A percentile compares a stretch with the other conserved stretches of the same genome.
phyloP scores from a whole-genome alignment of 2,888 invertebrate species.

The Calliscelio sp. region DNA sequence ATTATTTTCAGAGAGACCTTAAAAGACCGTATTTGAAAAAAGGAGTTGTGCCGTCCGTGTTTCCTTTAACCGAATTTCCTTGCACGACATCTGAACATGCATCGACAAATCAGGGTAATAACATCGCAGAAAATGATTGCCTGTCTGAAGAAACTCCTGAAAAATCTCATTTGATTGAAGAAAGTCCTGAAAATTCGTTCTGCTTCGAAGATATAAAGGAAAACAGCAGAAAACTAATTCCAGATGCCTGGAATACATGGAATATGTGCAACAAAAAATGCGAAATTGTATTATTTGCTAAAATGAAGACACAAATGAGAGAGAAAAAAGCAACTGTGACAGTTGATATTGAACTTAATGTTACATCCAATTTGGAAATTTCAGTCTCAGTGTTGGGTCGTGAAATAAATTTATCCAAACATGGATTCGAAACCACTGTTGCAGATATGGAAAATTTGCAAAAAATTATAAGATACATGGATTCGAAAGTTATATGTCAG shows the following conservation, averaged over 20 bases:
- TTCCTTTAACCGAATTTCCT: constrained; percentile 41
- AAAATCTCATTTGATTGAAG: background rate
- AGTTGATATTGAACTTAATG: constrained; percentile 25
- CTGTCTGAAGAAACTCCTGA: background rate
- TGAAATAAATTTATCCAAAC: constrained; percentile 32
- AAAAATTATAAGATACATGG: constrained; percentile 21
- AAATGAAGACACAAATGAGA: constrained; percentile 20
- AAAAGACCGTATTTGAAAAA: constrained; percentile 44
- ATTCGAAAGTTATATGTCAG: constrained; percentile 32
- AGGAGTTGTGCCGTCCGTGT: constrained; percentile 39
- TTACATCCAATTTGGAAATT: constrained; percentile 30
- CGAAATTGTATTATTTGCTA: constrained; percentile 36
- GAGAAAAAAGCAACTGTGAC: too few relatives aligned
- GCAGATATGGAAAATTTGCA: constrained; percentile 1
- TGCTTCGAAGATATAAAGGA: background rate
- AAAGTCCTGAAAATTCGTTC: background rate
- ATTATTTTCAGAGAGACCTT: constrained; percentile 44
- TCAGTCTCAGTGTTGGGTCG: constrained; percentile 30
- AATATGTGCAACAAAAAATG: constrained; percentile 22
- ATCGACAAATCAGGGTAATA: background rate
- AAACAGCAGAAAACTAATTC: background rate
- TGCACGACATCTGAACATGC: background rate
- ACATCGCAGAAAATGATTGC: too few relatives aligned
- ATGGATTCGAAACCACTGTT: constrained; percentile 24
- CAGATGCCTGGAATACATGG: constrained; percentile 27